Evolutionary conservation across 2,113 vertebrate genomes (phyloP).

Genomic region (Verasper variegatus): DNA sequence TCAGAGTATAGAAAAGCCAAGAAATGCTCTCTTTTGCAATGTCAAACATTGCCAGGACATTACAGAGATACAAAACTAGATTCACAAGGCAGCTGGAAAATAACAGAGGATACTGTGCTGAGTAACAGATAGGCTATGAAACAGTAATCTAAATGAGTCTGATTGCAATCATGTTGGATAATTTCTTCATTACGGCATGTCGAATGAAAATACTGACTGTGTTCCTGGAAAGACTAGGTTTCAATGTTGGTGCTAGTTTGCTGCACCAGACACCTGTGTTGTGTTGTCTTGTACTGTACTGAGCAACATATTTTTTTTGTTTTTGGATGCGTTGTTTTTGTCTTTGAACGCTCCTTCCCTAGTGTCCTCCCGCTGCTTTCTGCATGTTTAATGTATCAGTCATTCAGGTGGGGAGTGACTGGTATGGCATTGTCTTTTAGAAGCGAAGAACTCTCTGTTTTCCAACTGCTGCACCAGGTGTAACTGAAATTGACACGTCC

Average conservation of each 20-base stretch:
- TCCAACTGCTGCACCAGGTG: conserved; percentile 68
- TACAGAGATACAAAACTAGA: conserved; percentile 37
- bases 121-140: not conserved
- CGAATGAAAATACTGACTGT: conserved; percentile 25
- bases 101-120: not conserved
- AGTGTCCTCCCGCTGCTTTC: conserved; percentile 76
- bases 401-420: conserved; percentile 81
- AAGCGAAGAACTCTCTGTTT: conserved; percentile 71
- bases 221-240: conserved; percentile 46
- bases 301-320: conserved; percentile 41
- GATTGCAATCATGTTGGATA: not conserved
- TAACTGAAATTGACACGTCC: conserved; percentile 83
- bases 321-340: conserved; percentile 68
- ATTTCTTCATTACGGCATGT: not conserved
- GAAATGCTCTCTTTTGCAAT: conserved; percentile 38
- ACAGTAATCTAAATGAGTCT: conserved; percentile 9
- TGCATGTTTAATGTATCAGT: conserved; percentile 83
- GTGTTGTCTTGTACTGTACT: conserved; percentile 29
- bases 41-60: conserved; percentile 37
- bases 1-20: conserved; percentile 30
- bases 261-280: conserved; percentile 50
- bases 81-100: conserved; percentile 21
- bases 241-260: conserved; percentile 21
- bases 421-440: conserved; percentile 76
- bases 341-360: conserved; percentile 76